Percentiles rank a stretch among this genome's conserved stretches.
These are phyloP conservation scores for Hypomecis punctinalis DNA, from an alignment of 2,888 invertebrate genomes.

Conservation along the genomic window DNA sequence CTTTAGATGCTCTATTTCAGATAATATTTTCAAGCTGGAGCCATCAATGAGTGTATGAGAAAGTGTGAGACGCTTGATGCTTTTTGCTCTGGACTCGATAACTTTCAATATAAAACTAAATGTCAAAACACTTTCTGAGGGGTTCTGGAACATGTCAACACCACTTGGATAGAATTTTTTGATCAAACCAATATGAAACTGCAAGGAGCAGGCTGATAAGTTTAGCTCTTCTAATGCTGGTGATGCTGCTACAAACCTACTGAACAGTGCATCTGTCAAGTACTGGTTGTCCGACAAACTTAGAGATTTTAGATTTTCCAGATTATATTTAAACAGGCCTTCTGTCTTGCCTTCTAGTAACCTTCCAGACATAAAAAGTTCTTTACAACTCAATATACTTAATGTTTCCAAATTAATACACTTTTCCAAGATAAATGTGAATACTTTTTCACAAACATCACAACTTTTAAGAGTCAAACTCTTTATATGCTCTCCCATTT, in stretches of 20 bases:
- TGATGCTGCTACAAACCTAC: slow-evolving; percentile 86
- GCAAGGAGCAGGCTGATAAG: slow-evolving; percentile 88
- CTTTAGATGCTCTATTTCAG: slow-evolving; percentile 78
- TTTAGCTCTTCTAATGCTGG: slow-evolving; percentile 86
- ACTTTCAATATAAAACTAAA: slow-evolving; percentile 87
- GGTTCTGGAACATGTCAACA: slow-evolving; percentile 65
- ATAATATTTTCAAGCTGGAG: slow-evolving; percentile 82
- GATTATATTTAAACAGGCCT: slow-evolving; percentile 72
- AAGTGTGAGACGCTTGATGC: slow-evolving; percentile 86
- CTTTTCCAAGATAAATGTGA: slow-evolving; percentile 84
- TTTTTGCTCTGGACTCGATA: slow-evolving; percentile 79
- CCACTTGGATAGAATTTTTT: slow-evolving; percentile 87
- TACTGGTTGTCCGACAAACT: slow-evolving; percentile 88
- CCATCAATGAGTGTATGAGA: slow-evolving; percentile 89
- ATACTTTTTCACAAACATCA: slow-evolving; percentile 87
- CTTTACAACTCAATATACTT: slow-evolving; percentile 87
- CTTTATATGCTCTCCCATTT: slow-evolving; percentile 83
- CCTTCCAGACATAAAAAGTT: slow-evolving; percentile 90
- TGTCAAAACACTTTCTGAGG: slow-evolving; percentile 89
- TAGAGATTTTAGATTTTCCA: slow-evolving; percentile 83
- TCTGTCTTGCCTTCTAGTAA: slow-evolving; percentile 86
- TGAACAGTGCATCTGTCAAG: slow-evolving; percentile 90
- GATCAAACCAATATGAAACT: slow-evolving; percentile 88
- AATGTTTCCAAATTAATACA: slow-evolving; percentile 85
- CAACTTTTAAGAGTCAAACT: slow-evolving; percentile 85